These are phyloP conservation scores for Meganola albula DNA, from an alignment of 2,888 invertebrate genomes.

Conservation along the genomic window DNA sequence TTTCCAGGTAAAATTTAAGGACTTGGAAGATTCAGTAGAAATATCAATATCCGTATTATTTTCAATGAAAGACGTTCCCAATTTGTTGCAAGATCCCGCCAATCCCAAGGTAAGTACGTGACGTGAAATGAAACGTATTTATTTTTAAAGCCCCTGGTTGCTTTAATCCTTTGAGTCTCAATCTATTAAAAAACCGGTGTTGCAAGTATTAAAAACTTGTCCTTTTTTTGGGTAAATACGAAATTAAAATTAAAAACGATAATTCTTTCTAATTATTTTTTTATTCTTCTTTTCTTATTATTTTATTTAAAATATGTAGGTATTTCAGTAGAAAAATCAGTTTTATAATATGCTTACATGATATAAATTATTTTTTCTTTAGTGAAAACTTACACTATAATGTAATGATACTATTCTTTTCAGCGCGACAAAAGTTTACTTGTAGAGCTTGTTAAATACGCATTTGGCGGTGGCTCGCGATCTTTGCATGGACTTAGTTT, in stretches of 20 bases:
- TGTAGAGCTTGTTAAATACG: constrained; percentile 46
- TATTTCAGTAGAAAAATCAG: not conserved
- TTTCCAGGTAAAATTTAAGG: constrained; percentile 66
- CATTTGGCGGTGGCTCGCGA: constrained; percentile 50
- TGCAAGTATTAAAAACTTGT: constrained; percentile 1
- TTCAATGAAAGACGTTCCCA: constrained; percentile 73
- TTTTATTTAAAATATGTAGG: too few species aligned
- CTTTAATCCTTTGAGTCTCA: too few species aligned
- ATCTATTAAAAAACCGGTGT: too few species aligned
- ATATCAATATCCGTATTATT: constrained; percentile 69
- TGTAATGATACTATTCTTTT: constrained; percentile 14
- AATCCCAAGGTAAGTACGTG: constrained; percentile 65
- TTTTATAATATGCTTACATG: not conserved
- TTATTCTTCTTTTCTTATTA: too few species aligned
- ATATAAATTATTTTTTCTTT: not conserved
- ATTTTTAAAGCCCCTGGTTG: too few species aligned
- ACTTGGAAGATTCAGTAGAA: constrained; percentile 72
- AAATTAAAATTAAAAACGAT: too few species aligned
- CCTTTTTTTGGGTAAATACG: not conserved
- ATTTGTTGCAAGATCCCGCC: constrained; percentile 66
- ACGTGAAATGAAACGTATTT: constrained; percentile 13
- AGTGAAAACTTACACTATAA: not conserved
- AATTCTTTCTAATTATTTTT: too few species aligned
- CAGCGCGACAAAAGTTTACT: constrained; percentile 52
- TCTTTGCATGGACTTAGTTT: constrained; percentile 70